Evolutionary conservation across 1,140 invertebrate species (phyloP).

Genomic region (Oryzaephilus surinamensis): DNA sequence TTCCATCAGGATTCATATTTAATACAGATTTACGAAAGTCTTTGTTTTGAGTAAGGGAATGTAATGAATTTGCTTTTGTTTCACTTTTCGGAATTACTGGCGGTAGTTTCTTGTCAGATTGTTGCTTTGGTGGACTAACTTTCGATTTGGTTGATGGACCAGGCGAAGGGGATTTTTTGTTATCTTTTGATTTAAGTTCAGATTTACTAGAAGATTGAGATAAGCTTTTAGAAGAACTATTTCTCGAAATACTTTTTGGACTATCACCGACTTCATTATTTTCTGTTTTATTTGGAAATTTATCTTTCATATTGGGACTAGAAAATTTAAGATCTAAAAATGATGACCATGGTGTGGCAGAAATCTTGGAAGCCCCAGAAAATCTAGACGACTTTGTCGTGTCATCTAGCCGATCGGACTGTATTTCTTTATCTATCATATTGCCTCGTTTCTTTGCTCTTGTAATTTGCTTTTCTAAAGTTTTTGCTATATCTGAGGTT

Average conservation of each 20-base stretch:
- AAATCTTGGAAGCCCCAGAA: slow-evolving; percentile 42
- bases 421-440: slow-evolving; percentile 53
- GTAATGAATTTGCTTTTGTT: slow-evolving; percentile 37
- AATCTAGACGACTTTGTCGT: slow-evolving; percentile 49
- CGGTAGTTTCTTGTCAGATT: no score
- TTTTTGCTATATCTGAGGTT: slow-evolving; percentile 56
- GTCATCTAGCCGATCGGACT: slow-evolving; percentile 56
- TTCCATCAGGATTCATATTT: slow-evolving; percentile 51
- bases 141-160: slow-evolving; percentile 23
- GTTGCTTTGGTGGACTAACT: slow-evolving; percentile 27
- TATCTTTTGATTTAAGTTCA: slow-evolving; percentile 17
- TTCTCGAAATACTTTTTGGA: slow-evolving; percentile 34
- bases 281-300: slow-evolving; percentile 9
- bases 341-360: slow-evolving; percentile 50
- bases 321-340: slow-evolving; percentile 49
- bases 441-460: slow-evolving; percentile 36
- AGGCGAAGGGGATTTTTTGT: slow-evolving; percentile 14
- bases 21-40: slow-evolving; percentile 65
- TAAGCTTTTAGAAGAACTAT: slow-evolving; percentile 32
- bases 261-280: slow-evolving; percentile 18
- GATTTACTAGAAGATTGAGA: slow-evolving; percentile 19
- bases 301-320: slow-evolving; percentile 24
- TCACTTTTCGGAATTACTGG: slow-evolving; percentile 48
- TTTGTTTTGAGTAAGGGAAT: slow-evolving; percentile 49
- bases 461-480: slow-evolving; percentile 53